Percentiles rank a stretch among this genome's conserved stretches.
These are phyloP conservation scores for Mellivora capensis DNA, from an alignment of 2,113 vertebrate species.

Conservation along the genomic window DNA sequence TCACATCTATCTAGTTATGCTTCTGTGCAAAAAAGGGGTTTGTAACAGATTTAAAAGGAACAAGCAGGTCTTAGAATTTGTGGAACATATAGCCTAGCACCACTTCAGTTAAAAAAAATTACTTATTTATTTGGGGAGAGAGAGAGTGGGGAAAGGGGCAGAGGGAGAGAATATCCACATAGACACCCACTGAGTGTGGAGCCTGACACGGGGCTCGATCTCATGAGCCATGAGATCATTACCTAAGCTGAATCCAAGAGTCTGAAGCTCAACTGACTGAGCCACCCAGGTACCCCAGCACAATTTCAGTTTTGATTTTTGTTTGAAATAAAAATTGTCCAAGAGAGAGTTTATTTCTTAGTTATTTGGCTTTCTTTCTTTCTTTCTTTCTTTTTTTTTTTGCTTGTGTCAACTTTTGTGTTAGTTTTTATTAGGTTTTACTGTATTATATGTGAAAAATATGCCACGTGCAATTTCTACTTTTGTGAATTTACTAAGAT, in stretches of 20 bases:
- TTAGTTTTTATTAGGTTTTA: background rate
- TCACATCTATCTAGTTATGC: background rate
- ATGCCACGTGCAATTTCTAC: background rate
- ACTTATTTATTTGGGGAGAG: background rate
- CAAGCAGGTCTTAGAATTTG: background rate
- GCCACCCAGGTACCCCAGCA: background rate
- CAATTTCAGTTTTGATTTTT: constrained; percentile 22
- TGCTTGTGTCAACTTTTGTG: background rate
- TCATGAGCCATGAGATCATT: background rate
- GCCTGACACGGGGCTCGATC: background rate
- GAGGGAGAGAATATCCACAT: background rate
- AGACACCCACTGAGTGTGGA: background rate
- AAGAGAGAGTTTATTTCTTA: background rate
- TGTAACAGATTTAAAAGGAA: background rate
- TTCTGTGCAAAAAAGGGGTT: background rate
- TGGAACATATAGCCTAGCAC: background rate
- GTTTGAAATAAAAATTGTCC: background rate
- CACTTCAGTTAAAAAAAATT: background rate
- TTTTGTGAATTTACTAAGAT: constrained; percentile 9
- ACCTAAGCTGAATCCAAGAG: background rate
- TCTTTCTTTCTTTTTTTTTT: background rate
- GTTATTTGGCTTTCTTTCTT: background rate
- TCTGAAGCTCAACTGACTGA: background rate
- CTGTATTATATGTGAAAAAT: constrained; percentile 20
- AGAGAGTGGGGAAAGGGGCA: background rate